Percentiles rank a stretch among this genome's conserved stretches.
Conservation (phyloP, 1,140 invertebrate genomes). For the Adelges cooleyi region DNA sequence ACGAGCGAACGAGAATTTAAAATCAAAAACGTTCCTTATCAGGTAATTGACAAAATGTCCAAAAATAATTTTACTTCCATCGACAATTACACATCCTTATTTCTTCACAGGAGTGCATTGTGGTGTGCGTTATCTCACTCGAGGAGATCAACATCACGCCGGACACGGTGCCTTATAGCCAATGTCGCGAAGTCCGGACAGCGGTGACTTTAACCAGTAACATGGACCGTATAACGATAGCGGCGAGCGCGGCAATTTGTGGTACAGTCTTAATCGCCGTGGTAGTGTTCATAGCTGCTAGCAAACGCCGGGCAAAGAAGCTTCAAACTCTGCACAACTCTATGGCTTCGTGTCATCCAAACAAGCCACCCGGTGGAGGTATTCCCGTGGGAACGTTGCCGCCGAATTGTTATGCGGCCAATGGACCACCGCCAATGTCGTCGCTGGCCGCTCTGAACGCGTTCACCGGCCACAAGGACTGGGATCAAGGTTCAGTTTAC, state of each 20-base stretch:
- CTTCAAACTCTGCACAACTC: constrained; percentile 50
- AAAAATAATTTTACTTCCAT: no score
- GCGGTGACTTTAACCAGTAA: constrained; percentile 67
- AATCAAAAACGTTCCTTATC: constrained; percentile 79
- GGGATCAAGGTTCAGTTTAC: constrained; percentile 87
- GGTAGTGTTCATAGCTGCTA: constrained; percentile 68
- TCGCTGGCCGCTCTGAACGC: constrained; percentile 64
- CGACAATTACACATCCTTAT: neutral
- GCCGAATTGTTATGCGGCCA: constrained; percentile 60
- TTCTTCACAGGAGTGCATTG: constrained; percentile 65
- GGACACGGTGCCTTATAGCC: constrained; percentile 68
- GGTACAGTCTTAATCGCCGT: constrained; percentile 81
- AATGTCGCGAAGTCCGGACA: constrained; percentile 79
- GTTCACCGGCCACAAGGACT: constrained; percentile 75
- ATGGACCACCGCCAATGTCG: constrained; percentile 53
- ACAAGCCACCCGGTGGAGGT: constrained; percentile 41
- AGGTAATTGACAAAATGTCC: no score
- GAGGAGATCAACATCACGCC: constrained; percentile 76
- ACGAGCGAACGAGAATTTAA: constrained; percentile 79
- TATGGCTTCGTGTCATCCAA: constrained; percentile 36
- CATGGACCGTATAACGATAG: constrained; percentile 90
- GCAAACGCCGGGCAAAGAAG: constrained; percentile 50
- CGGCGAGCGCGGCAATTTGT: constrained; percentile 82
- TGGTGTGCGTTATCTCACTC: constrained; percentile 80
- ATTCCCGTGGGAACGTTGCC: constrained; percentile 55